Conservation (phyloP, 2,797 vertebrate genomes). For the Cyprinella venusta region DNA sequence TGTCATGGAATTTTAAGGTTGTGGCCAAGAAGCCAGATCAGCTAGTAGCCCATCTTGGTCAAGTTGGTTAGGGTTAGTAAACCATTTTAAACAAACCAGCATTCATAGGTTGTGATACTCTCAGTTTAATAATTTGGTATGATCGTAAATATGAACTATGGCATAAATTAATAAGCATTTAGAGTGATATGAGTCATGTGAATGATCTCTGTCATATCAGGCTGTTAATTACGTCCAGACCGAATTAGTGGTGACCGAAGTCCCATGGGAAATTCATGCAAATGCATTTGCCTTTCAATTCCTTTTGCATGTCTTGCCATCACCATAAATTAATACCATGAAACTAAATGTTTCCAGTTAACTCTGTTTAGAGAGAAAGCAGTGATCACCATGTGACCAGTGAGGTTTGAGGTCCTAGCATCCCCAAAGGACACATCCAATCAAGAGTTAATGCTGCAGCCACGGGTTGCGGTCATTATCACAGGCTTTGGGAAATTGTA, state of each 20-base stretch:
- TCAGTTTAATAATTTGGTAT: background rate
- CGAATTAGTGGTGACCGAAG: slow-evolving; percentile 53
- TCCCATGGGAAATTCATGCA: slow-evolving; percentile 56
- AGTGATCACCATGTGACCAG: slow-evolving; percentile 37
- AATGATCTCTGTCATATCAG: slow-evolving; percentile 36
- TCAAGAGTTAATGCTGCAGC: slow-evolving; percentile 67
- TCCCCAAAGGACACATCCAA: slow-evolving; percentile 49
- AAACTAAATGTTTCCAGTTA: slow-evolving; percentile 54
- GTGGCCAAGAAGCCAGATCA: background rate
- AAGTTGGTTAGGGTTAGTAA: background rate
- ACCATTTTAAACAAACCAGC: background rate
- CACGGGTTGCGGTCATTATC: slow-evolving; percentile 67
- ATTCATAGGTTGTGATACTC: background rate
- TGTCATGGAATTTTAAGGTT: too few species aligned
- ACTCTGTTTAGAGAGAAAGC: slow-evolving; percentile 50
- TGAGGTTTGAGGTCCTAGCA: slow-evolving; percentile 39
- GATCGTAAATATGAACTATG: slow-evolving; percentile 37
- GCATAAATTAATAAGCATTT: background rate
- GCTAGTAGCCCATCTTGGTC: background rate
- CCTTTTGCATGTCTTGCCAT: slow-evolving; percentile 43
- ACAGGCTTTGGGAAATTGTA: slow-evolving; percentile 71
- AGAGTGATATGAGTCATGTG: slow-evolving; percentile 36
- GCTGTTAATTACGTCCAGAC: slow-evolving; percentile 30
- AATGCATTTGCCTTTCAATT: slow-evolving; percentile 58
- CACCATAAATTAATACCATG: slow-evolving; percentile 59